A percentile compares a stretch with the other conserved stretches of the same genome.
Conservation (phyloP, 2,797 vertebrate genomes). For the Selene dorsalis region DNA sequence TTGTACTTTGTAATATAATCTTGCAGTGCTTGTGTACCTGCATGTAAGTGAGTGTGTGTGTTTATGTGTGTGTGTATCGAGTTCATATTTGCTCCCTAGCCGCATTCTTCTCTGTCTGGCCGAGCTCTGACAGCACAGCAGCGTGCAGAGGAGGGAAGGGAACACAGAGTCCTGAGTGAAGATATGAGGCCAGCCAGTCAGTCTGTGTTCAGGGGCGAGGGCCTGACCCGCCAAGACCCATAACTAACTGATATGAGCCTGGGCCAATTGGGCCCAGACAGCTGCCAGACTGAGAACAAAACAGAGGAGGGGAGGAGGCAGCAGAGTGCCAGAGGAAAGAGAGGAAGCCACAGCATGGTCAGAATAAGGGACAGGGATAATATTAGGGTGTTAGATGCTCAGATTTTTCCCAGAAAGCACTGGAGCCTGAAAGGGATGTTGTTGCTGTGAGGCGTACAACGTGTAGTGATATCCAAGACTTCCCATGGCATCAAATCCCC, state of each 20-base stretch:
- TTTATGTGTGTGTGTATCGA: slow-evolving; percentile 41
- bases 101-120: slow-evolving; percentile 76
- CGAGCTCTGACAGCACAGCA: slow-evolving; percentile 66
- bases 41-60: background rate
- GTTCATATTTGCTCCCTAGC: slow-evolving; percentile 66
- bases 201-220: slow-evolving; percentile 79
- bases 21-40: slow-evolving; percentile 31
- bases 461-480: slow-evolving; percentile 56
- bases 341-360: slow-evolving; percentile 50
- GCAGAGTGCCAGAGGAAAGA: slow-evolving; percentile 41
- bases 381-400: slow-evolving; percentile 46
- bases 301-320: slow-evolving; percentile 43
- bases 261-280: slow-evolving; percentile 75
- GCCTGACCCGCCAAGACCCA: slow-evolving; percentile 77
- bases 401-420: slow-evolving; percentile 45
- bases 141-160: slow-evolving; percentile 70
- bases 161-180: slow-evolving; percentile 77
- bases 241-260: slow-evolving; percentile 79
- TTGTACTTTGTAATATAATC: slow-evolving; percentile 34
- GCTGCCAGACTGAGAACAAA: slow-evolving; percentile 69
- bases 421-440: slow-evolving; percentile 38
- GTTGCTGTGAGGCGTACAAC: slow-evolving; percentile 33
- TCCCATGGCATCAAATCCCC: slow-evolving; percentile 52
- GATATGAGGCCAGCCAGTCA: slow-evolving; percentile 78
- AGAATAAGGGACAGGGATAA: slow-evolving; percentile 45